Evolutionary conservation across 2,888 invertebrate species (phyloP).

Genomic region (Pollenia angustigena): DNA sequence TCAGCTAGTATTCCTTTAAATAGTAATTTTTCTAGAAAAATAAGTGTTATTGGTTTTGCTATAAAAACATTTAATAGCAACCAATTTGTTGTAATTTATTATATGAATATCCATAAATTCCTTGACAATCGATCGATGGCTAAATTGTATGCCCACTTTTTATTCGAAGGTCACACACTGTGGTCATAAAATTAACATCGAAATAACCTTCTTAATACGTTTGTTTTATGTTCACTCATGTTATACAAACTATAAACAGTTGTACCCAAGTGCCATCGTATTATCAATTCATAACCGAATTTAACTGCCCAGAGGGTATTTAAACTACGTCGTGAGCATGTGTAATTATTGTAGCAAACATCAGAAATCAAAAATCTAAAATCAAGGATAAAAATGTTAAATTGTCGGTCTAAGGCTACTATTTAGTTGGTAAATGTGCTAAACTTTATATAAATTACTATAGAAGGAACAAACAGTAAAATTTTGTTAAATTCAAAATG

Average conservation of each 20-base stretch:
- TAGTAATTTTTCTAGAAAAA: no score
- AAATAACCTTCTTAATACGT: not conserved
- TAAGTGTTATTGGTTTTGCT: no score
- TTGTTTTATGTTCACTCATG: not conserved
- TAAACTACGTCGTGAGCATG: not conserved
- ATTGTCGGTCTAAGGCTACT: conserved; percentile 5
- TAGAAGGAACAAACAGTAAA: not conserved
- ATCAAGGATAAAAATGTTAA: conserved; percentile 37
- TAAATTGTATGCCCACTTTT: not conserved
- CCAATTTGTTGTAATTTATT: no score
- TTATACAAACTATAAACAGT: conserved; percentile 13
- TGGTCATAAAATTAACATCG: not conserved
- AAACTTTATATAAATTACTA: conserved; percentile 9
- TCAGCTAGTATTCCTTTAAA: no score
- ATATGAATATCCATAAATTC: not conserved
- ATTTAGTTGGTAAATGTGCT: not conserved
- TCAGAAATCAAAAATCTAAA: conserved; percentile 30
- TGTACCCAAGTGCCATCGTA: not conserved
- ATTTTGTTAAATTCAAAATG: not conserved
- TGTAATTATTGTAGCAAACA: not conserved
- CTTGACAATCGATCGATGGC: not conserved
- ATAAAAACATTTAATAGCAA: no score
- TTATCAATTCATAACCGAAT: conserved; percentile 12
- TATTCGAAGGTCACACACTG: not conserved
- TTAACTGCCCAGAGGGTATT: conserved; percentile 4